Conservation (phyloP, 2,113 vertebrate species). For the Leptocoma aspasia region DNA sequence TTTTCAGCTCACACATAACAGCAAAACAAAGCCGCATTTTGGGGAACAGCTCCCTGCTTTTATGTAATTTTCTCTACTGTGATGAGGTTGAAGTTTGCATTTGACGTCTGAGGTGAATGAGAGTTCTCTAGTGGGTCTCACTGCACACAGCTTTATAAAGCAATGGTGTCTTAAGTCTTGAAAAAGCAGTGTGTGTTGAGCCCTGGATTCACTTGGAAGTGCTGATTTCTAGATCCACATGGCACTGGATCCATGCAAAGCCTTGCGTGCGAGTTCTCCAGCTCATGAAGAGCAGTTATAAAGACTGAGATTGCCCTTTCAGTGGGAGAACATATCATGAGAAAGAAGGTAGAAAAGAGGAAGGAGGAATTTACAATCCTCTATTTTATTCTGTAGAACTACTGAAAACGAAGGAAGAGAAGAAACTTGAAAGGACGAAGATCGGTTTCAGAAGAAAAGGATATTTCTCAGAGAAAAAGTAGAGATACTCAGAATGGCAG, state of each 20-base stretch:
- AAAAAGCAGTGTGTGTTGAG: not conserved
- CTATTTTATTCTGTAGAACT: not conserved
- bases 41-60: not conserved
- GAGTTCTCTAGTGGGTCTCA: not conserved
- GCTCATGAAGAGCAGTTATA: not conserved
- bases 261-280: not conserved
- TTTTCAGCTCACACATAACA: not conserved
- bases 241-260: not conserved
- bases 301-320: not conserved
- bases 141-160: not conserved
- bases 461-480: not conserved
- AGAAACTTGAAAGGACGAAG: not conserved
- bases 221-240: not conserved
- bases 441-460: not conserved
- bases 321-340: not conserved
- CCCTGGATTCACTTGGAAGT: not conserved
- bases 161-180: not conserved
- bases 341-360: not conserved
- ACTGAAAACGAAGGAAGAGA: not conserved
- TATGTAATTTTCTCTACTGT: not conserved
- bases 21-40: not conserved
- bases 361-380: not conserved
- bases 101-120: not conserved
- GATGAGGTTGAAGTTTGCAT: not conserved
- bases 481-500: not conserved